Evolutionary conservation across 2,888 invertebrate species (phyloP).

Genomic region (Zygaena filipendulae): DNA sequence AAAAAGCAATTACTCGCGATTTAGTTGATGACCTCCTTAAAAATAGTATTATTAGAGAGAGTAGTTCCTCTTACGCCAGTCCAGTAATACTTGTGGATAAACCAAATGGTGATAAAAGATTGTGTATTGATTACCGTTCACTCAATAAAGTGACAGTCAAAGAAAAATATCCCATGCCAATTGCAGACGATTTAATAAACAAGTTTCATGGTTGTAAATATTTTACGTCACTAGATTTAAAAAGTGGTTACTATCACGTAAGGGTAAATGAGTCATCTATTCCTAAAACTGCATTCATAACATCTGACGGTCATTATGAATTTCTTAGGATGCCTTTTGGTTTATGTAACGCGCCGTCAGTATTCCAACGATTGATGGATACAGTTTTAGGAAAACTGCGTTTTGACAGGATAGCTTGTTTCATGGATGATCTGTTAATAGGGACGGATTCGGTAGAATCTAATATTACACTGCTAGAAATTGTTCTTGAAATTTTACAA

Average conservation of each 20-base stretch:
- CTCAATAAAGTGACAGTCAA: constrained; percentile 25
- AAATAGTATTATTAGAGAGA: constrained; percentile 5
- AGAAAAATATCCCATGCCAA: constrained; percentile 19
- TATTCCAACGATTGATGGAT: constrained; percentile 20
- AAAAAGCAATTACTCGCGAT: constrained; percentile 7
- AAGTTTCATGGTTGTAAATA: constrained; percentile 13
- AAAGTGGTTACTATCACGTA: constrained; percentile 21
- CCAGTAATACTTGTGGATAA: constrained; percentile 18
- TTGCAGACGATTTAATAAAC: constrained; percentile 18
- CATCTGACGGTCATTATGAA: constrained; percentile 19
- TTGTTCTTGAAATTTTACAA: constrained; percentile 7
- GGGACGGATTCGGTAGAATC: constrained; percentile 10
- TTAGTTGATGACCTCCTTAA: constrained; percentile 6
- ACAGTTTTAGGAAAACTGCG: constrained; percentile 14
- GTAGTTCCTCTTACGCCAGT: constrained; percentile 8
- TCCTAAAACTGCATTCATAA: constrained; percentile 20
- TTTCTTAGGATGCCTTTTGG: constrained; percentile 21
- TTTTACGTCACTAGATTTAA: constrained; percentile 16
- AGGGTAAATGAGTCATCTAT: constrained; percentile 16
- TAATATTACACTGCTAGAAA: constrained; percentile 9
- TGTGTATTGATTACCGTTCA: constrained; percentile 21
- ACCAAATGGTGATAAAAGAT: constrained; percentile 15
- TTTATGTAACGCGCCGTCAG: constrained; percentile 18
- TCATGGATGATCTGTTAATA: constrained; percentile 13
- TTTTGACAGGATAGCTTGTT: constrained; percentile 10